phyloP scores from a whole-genome alignment of 2,113 vertebrate species.

The Alectura lathami region DNA sequence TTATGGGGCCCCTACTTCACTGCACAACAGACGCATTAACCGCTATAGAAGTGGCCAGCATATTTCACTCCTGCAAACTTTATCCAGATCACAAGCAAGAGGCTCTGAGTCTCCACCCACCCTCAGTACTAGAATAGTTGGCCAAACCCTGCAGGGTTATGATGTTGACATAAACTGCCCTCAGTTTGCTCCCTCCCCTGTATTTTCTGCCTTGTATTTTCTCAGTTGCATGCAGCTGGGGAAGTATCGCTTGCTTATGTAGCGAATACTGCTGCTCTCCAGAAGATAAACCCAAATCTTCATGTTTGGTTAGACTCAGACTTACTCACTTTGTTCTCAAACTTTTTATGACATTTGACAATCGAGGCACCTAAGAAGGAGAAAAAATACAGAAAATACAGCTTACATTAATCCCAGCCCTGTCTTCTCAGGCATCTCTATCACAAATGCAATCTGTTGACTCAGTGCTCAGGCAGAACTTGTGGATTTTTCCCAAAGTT shows the following conservation, averaged over 20 bases:
- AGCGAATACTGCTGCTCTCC: not conserved
- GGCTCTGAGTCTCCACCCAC: not conserved
- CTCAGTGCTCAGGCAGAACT: not conserved
- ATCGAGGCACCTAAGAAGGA: slow-evolving; percentile 37
- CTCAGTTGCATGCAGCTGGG: not conserved
- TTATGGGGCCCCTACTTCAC: rapidly evolving
- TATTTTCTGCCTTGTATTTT: not conserved
- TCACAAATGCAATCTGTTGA: not conserved
- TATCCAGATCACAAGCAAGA: not conserved
- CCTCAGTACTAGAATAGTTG: not conserved
- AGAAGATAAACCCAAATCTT: not conserved
- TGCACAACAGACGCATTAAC: not conserved
- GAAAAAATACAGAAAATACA: not conserved
- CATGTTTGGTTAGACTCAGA: not conserved
- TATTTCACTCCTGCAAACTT: not conserved
- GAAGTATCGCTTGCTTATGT: not conserved
- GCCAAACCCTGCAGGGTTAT: not conserved
- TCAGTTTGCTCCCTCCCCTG: not conserved
- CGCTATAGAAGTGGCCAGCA: not conserved
- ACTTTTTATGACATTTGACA: not conserved
- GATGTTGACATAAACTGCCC: not conserved
- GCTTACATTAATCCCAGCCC: not conserved
- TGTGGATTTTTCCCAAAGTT: not conserved
- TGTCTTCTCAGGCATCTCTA: not conserved
- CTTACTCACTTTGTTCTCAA: slow-evolving; percentile 56